Percentiles rank a stretch among this genome's conserved stretches.
Conservation (phyloP, 2,797 vertebrate genomes). For the Poecilia gillii region DNA sequence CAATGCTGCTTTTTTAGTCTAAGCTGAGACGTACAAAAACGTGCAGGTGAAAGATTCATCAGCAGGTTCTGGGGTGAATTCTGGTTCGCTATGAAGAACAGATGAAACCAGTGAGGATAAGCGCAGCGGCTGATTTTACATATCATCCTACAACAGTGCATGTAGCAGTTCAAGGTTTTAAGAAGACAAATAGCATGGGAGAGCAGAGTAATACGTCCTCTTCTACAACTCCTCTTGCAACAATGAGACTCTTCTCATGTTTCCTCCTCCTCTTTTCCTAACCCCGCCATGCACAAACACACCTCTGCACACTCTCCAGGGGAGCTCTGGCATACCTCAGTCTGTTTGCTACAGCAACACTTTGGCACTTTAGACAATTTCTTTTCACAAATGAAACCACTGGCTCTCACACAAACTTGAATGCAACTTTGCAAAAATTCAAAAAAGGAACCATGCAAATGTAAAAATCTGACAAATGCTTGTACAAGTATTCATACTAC, state of each 20-base stretch:
- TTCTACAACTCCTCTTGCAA: conserved; percentile 25
- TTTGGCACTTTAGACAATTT: conserved; percentile 20
- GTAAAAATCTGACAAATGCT: conserved; percentile 11
- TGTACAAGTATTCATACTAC: neutral
- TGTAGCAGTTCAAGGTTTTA: neutral
- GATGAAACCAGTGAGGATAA: conserved; percentile 33
- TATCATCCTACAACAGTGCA: neutral
- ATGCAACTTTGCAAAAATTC: conserved; percentile 19
- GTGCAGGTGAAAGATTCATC: conserved; percentile 19
- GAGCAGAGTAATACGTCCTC: conserved; percentile 56
- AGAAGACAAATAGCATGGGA: conserved; percentile 32
- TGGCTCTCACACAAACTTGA: conserved; percentile 30
- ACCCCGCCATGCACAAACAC: conserved; percentile 18
- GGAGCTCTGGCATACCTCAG: conserved; percentile 38
- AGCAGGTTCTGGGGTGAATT: conserved; percentile 47
- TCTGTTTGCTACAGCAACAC: conserved; percentile 50
- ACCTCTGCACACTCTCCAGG: conserved; percentile 4
- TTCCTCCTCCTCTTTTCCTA: conserved; percentile 23
- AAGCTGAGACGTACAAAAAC: too few relatives aligned
- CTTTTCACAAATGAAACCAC: conserved; percentile 6
- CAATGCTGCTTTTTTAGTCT: too few relatives aligned
- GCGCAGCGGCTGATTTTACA: conserved; percentile 21
- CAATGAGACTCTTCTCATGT: conserved; percentile 60
- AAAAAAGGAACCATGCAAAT: conserved; percentile 6
- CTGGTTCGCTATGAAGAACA: conserved; percentile 18